Evolutionary conservation across 2,888 invertebrate genomes (phyloP), one percentile per base, ranked within the genome.

Genomic region (Subacronicta megacephala): DNA sequence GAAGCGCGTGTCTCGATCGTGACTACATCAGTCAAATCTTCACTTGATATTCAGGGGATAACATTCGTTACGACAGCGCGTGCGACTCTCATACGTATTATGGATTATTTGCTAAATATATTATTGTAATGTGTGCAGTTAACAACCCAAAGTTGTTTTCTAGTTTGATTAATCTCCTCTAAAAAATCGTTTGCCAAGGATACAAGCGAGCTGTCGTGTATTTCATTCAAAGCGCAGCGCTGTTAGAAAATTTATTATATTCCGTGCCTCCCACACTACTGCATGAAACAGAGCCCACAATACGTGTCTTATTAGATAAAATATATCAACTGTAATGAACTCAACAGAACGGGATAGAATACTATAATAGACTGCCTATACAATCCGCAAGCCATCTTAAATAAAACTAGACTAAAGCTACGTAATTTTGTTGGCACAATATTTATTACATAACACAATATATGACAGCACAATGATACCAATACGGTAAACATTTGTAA

Each of bases 11-110:
- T 86, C 81, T 73, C 47, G 78, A 74, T 89, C 88, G 89, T 90
- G 90, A 89, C 90, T 84, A 84, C 88, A 91, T 90, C 90, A 90
- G 89, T 90, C 89, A 90, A 90, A 90, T 90, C 87, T 87, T 78
- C 84, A 80, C 82, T 89, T 84, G 88, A 90, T 90, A 90, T 90
- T 85, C 90, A 83, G 76, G 65, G 80, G 82, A 86, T 87, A 86
- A 80, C 83, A 82, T 87, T 89, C 88, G 88, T 88, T 89, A 88
- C 83, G 82, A 80, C 80, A 75, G 70, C 81, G 78, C 78, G 78
- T 80, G 76, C 78, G 68, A 77, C 80, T 78, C 75, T 78, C 78
- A 77, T 80, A 81, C 79, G 81, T 79, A 75, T 70, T 79, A 78
- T 77, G 78, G 78, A 77, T 83, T 81, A 82, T 79, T 80, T 78